These are phyloP conservation scores for Enteromius unitaeniatus DNA, from an alignment of 2,797 vertebrate species.

Conservation along the genomic window DNA sequence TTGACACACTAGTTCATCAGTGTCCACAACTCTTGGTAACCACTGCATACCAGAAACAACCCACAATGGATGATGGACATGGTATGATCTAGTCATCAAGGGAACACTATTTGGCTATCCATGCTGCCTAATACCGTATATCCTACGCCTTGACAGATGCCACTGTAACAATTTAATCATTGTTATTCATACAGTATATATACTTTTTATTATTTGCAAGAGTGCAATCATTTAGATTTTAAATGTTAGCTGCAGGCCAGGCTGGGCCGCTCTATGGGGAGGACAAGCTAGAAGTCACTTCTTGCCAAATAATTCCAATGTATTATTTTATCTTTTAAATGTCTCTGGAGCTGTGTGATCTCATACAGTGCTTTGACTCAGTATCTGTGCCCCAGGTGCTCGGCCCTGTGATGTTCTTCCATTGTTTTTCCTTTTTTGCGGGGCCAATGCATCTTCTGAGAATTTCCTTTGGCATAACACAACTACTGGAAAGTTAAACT, in stretches of 20 bases:
- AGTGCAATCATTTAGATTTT: neutral
- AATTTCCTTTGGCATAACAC: neutral
- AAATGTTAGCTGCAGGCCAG: neutral
- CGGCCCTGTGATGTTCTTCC: neutral
- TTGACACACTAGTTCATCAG: neutral
- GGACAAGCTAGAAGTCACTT: neutral
- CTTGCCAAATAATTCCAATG: neutral
- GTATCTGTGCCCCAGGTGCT: slow-evolving; percentile 21
- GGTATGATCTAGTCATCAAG: neutral
- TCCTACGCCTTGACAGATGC: neutral
- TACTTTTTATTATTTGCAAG: neutral
- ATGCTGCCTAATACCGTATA: neutral
- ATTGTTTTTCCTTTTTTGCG: neutral
- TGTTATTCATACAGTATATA: neutral
- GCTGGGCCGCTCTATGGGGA: neutral
- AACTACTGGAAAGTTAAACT: neutral
- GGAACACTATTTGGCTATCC: neutral
- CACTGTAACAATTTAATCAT: neutral
- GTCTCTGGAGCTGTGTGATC: neutral
- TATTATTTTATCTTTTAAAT: neutral
- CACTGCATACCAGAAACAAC: neutral
- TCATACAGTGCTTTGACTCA: neutral
- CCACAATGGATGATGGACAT: neutral
- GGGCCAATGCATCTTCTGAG: neutral
- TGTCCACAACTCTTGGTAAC: neutral